phyloP scores from a whole-genome alignment of 2,888 invertebrate genomes.

The Sphaeridia pumilis region DNA sequence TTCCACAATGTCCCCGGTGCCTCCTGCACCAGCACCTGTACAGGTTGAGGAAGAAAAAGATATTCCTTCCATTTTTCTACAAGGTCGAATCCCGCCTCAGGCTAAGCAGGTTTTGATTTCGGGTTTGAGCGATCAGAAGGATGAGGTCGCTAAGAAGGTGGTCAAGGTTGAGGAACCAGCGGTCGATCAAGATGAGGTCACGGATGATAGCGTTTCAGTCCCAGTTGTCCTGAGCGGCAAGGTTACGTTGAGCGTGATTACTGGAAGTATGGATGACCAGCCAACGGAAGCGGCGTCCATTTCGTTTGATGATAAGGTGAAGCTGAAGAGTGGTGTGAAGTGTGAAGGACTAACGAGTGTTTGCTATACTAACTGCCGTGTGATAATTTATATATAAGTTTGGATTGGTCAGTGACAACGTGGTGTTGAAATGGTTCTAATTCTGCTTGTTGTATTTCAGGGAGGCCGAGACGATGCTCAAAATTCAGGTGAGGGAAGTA shows the following conservation, averaged over 20 bases:
- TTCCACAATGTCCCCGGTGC: conserved; percentile 10
- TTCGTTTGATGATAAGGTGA: conserved; percentile 29
- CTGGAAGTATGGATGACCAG: conserved; percentile 37
- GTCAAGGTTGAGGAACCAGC: conserved; percentile 23
- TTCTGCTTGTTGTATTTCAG: not conserved
- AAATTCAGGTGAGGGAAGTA: not conserved
- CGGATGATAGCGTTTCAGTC: conserved; percentile 46
- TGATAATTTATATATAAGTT: no score
- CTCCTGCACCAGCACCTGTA: not conserved
- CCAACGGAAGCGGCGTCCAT: conserved; percentile 30
- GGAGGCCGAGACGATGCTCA: not conserved
- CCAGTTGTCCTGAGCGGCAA: conserved; percentile 74
- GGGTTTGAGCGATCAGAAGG: conserved; percentile 43
- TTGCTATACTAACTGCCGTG: no score
- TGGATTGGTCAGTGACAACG: no score
- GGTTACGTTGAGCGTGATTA: conserved; percentile 71
- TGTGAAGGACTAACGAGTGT: no score
- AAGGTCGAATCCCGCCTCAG: conserved; percentile 65
- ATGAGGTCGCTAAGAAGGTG: conserved; percentile 37
- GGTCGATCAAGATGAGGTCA: conserved; percentile 48
- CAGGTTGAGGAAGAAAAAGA: conserved; percentile 15
- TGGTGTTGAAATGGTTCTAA: no score
- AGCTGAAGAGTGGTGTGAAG: no score
- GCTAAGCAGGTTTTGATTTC: conserved; percentile 62
- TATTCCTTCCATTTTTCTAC: conserved; percentile 53